Evolutionary conservation across 1,140 invertebrate genomes (phyloP).

Genomic region (Euwallacea similis): DNA sequence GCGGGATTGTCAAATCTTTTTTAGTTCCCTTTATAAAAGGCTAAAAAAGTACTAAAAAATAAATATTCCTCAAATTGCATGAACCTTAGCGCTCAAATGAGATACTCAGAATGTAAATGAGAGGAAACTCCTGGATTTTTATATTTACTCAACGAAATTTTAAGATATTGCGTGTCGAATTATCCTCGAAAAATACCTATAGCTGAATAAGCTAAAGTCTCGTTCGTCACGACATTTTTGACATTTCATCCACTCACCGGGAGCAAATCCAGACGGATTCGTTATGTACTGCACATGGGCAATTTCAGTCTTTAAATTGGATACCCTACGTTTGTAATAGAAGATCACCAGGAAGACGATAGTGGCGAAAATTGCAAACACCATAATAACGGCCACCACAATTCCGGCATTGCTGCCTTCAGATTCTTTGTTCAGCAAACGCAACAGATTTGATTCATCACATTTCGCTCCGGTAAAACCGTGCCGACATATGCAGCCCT

Average conservation of each 20-base stretch:
- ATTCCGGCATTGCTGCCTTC: slow-evolving; percentile 42
- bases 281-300: slow-evolving; percentile 87
- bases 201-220: too few relatives aligned
- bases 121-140: too few relatives aligned
- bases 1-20: too few relatives aligned
- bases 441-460: slow-evolving; percentile 51
- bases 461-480: slow-evolving; percentile 71
- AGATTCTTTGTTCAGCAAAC: slow-evolving; percentile 28
- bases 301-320: slow-evolving; percentile 81
- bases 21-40: too few relatives aligned
- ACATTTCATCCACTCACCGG: slow-evolving; percentile 19
- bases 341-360: slow-evolving; percentile 66
- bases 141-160: too few relatives aligned
- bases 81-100: too few relatives aligned
- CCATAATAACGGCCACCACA: slow-evolving; percentile 65
- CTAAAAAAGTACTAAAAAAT: too few relatives aligned
- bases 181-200: too few relatives aligned
- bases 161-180: too few relatives aligned
- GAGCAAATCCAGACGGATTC: slow-evolving; percentile 63
- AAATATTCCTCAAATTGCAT: too few relatives aligned
- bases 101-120: too few relatives aligned
- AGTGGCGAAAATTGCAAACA: slow-evolving; percentile 67
- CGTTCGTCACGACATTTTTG: too few relatives aligned
- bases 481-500: slow-evolving; percentile 79
- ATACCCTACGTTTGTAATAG: slow-evolving; percentile 77